Base-by-base conservation (phyloP, 1,140 invertebrate genomes). In the Drosophila gunungcola region DNA sequence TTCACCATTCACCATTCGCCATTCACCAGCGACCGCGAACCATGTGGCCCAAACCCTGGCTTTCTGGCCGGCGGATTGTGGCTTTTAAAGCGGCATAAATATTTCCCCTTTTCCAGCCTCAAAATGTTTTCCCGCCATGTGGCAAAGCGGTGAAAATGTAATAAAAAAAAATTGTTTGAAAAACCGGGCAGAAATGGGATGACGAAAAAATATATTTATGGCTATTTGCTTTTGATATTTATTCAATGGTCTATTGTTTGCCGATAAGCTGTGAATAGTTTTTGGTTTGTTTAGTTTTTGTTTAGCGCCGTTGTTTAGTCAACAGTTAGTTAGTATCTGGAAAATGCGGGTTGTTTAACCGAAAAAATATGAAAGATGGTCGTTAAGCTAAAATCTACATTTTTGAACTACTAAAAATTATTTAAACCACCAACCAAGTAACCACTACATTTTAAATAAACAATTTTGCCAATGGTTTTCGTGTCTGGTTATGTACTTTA, bases 21-120 rank as follows among this genome's bases (percentile, higher is more conserved):
- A 48, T 2, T 64, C n/a, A 39, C 25, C 38, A 32, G 21, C 12
- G 49, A 41, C 52, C 38, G 29, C 46, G 74, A 60, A 75, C 60
- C 74, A 64, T 63, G 54, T 43, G 60, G 55, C 55, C 45, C 60
- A 42, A 25, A 38, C 38, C 43, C 25, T 63, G 61, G 34, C 41
- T 56, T 64, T 58, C 68, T 56, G 75, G 53, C 58, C 65, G 10
- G 73, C 64, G 83, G 70, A 76, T 88, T 88, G 83, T 76, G 83
- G 83, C 78, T 82, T 82, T 84, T 89, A 83, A 88, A 88, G 83
- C 83, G 75, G 72, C 83, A 83, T 88, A 88, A 88, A 88, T 88
- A 84, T 80, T 78, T 86, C 49, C 21, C 46, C 39, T 32, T 46
- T 48, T 74, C 69, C 68, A 62, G 43, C 60, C 65, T 75, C 65